phyloP scores from a whole-genome alignment of 1,140 invertebrate species.

The Aplysia californica region DNA sequence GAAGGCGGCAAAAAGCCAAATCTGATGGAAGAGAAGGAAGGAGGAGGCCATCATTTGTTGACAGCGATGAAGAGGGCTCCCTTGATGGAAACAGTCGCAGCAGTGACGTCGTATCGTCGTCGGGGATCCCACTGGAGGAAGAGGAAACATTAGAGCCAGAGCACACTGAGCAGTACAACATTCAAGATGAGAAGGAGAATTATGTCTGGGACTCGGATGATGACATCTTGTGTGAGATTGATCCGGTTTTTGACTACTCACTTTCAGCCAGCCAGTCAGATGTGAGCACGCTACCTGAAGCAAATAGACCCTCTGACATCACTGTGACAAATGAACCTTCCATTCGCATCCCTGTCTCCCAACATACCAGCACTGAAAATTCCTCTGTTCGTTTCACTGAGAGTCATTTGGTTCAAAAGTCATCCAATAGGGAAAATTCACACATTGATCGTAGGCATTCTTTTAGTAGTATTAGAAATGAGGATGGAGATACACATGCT shows the following conservation, averaged over 20 bases:
- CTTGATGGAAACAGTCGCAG: no score
- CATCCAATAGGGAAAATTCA: background rate
- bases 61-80: no score
- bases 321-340: background rate
- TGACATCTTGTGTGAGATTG: conserved; percentile 15
- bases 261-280: no score
- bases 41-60: no score
- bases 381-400: background rate
- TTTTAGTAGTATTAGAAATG: no score
- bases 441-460: background rate
- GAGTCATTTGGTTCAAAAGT: background rate
- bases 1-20: no score
- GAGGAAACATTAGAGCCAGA: background rate
- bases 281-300: no score
- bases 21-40: no score
- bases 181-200: background rate
- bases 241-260: background rate
- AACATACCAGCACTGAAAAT: background rate
- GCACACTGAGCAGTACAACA: background rate
- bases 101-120: no score
- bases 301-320: no score
- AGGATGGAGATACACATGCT: no score
- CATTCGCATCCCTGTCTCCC: background rate
- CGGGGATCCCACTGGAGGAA: no score
- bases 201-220: conserved; percentile 10